Base-by-base conservation (phyloP, 2,113 vertebrate genomes). In the Galeopterus variegatus region DNA sequence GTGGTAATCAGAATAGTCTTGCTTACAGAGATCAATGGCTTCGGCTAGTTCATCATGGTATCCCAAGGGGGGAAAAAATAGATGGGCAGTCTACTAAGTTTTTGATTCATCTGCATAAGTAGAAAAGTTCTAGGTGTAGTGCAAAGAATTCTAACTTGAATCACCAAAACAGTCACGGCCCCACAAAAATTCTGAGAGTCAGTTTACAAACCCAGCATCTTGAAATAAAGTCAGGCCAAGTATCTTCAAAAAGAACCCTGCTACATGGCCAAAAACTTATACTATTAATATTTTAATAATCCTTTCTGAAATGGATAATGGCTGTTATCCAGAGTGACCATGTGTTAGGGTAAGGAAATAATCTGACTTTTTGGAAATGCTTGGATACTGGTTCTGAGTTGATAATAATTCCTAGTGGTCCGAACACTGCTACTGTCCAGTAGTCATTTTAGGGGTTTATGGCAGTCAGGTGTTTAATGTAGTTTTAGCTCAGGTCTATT, bases 41-140 rank as follows among this genome's bases (percentile, higher is more conserved):
- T 36, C 82, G 36, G 8, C 8, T 95, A 64, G 56, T 91, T 73
- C 72, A 65, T 81, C 8, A 56, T 8, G 6, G 56, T 26, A 50
- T 19, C 36, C 12, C 48, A 58, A 88, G 69, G 81, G 88, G 69
- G 81, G 88, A 41, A 87, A 45, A 85, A 85, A 86, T 36, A 88
- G 48, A 67, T 19, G 1, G 8, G 23, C 17, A 73, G 6, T 73
- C 56, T 79, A 81, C 58, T 82, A 21, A 88, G 50, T 41, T 88
- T 36, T 50, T 50, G 58, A 33, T 75, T 92, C 9, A 33, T 48
- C 11, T 10, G 18, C 56, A 67, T 48, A 56, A 33, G 13, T 28
- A 26, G 76, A 65, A 67, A 13, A 65, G 12, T 65, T 73, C n/a
- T 56, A 87, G 21, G 48, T 73, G 28, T 28, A 92, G 28, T 70